Percentiles rank a stretch among this genome's conserved stretches.
Conservation (phyloP, 2,797 vertebrate species). For the Masticophis lateralis region DNA sequence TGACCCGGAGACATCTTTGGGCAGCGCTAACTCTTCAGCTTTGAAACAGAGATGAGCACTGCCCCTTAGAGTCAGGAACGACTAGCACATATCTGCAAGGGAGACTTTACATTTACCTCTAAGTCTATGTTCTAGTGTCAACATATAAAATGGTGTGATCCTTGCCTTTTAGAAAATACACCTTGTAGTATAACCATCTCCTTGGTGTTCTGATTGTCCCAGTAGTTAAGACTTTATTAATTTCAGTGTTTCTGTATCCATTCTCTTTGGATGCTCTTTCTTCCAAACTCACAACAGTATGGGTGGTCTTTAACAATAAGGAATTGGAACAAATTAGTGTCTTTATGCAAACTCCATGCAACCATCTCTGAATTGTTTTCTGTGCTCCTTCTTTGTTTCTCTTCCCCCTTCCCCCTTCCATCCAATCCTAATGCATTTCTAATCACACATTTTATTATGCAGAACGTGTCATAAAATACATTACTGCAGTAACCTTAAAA, state of each 20-base stretch:
- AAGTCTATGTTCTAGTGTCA: background rate
- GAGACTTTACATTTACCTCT: too few relatives aligned
- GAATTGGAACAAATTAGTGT: constrained; percentile 43
- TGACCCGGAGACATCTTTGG: too few relatives aligned
- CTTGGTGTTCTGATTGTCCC: constrained; percentile 1
- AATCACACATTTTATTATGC: constrained; percentile 65
- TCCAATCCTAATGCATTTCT: constrained; percentile 61
- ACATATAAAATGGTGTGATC: background rate
- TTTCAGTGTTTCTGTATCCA: constrained; percentile 21
- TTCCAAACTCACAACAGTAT: constrained; percentile 6
- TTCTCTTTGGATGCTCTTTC: constrained; percentile 40
- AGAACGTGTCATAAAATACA: constrained; percentile 49
- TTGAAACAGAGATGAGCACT: too few relatives aligned
- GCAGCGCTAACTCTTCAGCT: accelerated
- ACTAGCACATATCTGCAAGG: too few relatives aligned
- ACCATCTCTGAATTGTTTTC: constrained; percentile 52
- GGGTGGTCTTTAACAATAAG: constrained; percentile 40
- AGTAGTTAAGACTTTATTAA: constrained; percentile 23
- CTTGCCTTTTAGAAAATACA: background rate
- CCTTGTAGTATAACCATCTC: background rate
- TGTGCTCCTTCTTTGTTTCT: constrained; percentile 51
- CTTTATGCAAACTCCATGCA: constrained; percentile 36
- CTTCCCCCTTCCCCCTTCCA: constrained; percentile 35
- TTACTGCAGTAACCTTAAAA: constrained; percentile 56
- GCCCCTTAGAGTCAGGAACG: too few relatives aligned